These are phyloP conservation scores for Pammene aurita DNA, from an alignment of 2,888 invertebrate genomes.

Conservation along the genomic window DNA sequence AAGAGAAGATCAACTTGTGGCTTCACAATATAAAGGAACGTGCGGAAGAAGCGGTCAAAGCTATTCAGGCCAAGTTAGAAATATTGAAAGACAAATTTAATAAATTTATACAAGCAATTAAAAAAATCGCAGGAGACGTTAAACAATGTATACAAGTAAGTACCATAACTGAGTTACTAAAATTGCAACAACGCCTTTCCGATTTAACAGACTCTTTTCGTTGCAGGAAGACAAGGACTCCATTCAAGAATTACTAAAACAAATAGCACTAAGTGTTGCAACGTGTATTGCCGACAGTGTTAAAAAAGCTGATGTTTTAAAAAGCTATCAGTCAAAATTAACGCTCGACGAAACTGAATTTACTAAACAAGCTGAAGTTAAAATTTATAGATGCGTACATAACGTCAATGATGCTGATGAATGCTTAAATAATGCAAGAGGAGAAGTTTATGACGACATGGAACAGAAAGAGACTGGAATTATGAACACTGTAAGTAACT, in stretches of 20 bases:
- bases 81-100: conserved; percentile 49
- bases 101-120: conserved; percentile 47
- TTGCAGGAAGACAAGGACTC: conserved; percentile 54
- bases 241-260: conserved; percentile 50
- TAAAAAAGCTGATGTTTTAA: conserved; percentile 44
- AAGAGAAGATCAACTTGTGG: conserved; percentile 52
- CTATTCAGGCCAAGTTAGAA: conserved; percentile 50
- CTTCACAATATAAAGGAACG: conserved; percentile 51
- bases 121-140: conserved; percentile 49
- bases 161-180: conserved; percentile 2
- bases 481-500: conserved; percentile 54
- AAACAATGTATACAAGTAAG: conserved; percentile 58
- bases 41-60: conserved; percentile 47
- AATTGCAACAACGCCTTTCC: not conserved
- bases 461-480: conserved; percentile 50
- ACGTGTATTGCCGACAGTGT: conserved; percentile 53
- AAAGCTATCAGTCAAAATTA: conserved; percentile 40
- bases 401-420: conserved; percentile 49
- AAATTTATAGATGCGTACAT: conserved; percentile 51
- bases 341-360: conserved; percentile 51
- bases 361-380: conserved; percentile 49
- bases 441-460: conserved; percentile 51
- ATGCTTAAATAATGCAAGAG: conserved; percentile 52
- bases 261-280: conserved; percentile 50
- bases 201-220: not conserved